A percentile compares a stretch with the other conserved stretches of the same genome.
Conservation (phyloP, 2,797 vertebrate species). For the Pitangus sulphuratus region DNA sequence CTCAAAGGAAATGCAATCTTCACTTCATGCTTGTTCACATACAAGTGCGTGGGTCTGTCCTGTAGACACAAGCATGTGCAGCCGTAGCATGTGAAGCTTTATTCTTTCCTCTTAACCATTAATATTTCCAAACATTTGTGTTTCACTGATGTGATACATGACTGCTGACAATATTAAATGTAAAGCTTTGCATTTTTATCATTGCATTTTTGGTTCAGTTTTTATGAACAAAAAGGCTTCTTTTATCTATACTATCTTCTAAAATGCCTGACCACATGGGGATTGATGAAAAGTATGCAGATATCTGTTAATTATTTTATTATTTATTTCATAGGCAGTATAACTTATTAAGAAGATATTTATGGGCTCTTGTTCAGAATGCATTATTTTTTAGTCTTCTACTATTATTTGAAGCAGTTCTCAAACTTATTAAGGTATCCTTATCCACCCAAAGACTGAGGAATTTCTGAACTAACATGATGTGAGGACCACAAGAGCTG, state of each 20-base stretch:
- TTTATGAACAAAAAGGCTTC: background rate
- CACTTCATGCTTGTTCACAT: background rate
- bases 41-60: background rate
- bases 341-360: background rate
- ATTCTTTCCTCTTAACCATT: background rate
- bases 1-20: background rate
- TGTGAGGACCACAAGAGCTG: background rate
- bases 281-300: background rate
- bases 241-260: background rate
- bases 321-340: background rate
- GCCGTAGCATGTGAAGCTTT: accelerated
- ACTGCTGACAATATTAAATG: background rate
- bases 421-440: background rate
- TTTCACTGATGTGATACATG: background rate
- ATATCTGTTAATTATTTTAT: background rate
- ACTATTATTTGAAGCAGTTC: background rate
- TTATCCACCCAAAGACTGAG: background rate
- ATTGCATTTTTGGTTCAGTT: background rate
- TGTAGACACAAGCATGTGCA: accelerated
- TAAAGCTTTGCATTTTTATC: background rate
- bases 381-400: background rate
- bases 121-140: no score
- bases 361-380: background rate
- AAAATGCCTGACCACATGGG: background rate
- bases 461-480: background rate